Percentiles rank a stretch among this genome's conserved stretches.
These are phyloP conservation scores for Thumatha senex DNA, from an alignment of 2,888 invertebrate genomes.

Conservation along the genomic window DNA sequence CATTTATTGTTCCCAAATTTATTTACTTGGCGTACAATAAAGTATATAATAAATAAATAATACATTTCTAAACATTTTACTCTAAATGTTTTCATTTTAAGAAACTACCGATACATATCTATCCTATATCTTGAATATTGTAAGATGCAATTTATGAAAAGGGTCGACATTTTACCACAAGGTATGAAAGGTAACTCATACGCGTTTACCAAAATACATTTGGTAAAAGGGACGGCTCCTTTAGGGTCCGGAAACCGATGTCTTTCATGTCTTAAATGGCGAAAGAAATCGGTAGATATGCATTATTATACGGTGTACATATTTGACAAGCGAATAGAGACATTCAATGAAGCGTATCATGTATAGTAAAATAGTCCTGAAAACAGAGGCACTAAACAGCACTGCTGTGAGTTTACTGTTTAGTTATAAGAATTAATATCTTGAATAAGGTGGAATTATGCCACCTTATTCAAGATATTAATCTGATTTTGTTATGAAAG, in stretches of 20 bases:
- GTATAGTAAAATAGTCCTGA: neutral
- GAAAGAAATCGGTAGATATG: slow-evolving; percentile 15
- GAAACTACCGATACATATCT: slow-evolving; percentile 1
- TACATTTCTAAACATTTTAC: neutral
- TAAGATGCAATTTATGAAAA: slow-evolving; percentile 28
- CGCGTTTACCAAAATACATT: slow-evolving; percentile 21
- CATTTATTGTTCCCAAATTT: too few species aligned
- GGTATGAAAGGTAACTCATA: slow-evolving; percentile 16
- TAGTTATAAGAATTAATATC: too few species aligned
- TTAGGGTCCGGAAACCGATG: slow-evolving; percentile 33
- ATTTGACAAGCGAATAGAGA: slow-evolving; percentile 9
- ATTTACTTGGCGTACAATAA: too few species aligned
- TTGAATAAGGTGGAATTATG: too few species aligned
- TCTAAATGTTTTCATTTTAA: neutral
- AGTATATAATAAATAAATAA: too few species aligned
- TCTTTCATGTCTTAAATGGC: slow-evolving; percentile 24
- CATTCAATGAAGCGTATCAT: slow-evolving; percentile 10
- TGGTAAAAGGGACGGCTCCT: slow-evolving; percentile 26
- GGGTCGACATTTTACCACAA: slow-evolving; percentile 17
- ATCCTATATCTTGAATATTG: slow-evolving; percentile 1
- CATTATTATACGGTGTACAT: slow-evolving; percentile 2
- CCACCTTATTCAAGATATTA: too few species aligned
- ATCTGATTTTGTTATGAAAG: too few species aligned
- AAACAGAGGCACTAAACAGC: too few species aligned
- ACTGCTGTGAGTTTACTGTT: too few species aligned